Evolutionary conservation across 2,888 invertebrate species (phyloP).

Genomic region (Drosophila paracracens): DNA sequence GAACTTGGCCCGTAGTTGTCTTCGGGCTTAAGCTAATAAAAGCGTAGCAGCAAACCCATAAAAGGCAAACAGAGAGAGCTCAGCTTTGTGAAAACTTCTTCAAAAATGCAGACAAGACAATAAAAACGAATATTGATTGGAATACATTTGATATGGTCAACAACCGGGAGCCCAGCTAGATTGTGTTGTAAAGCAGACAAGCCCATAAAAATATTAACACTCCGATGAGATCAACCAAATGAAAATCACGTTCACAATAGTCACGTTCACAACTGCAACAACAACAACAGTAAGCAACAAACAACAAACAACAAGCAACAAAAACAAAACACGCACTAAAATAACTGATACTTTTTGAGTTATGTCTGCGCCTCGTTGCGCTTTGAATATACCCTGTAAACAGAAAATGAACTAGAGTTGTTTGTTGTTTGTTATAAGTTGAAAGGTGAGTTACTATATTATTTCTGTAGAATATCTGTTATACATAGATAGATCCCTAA

Average conservation of each 20-base stretch:
- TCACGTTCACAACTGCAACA: slow-evolving; percentile 59
- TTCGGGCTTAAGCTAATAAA: slow-evolving; percentile 47
- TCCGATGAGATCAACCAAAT: slow-evolving; percentile 38
- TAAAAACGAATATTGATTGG: slow-evolving; percentile 40
- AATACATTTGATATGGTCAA: slow-evolving; percentile 37
- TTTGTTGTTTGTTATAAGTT: not conserved
- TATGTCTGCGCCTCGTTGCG: slow-evolving; percentile 27
- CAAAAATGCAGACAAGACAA: slow-evolving; percentile 22
- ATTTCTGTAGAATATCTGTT: too few relatives aligned
- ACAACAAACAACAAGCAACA: not conserved
- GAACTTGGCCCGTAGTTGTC: slow-evolving; percentile 20
- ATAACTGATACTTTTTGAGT: slow-evolving; percentile 52
- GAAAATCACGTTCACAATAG: slow-evolving; percentile 59
- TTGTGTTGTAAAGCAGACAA: slow-evolving; percentile 18
- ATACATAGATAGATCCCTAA: not conserved
- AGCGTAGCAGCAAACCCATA: slow-evolving; percentile 30
- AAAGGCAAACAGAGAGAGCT: slow-evolving; percentile 13
- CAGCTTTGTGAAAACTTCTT: slow-evolving; percentile 23
- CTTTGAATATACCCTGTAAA: slow-evolving; percentile 19
- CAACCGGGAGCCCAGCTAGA: slow-evolving; percentile 23
- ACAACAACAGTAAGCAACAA: not conserved
- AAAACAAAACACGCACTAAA: slow-evolving; percentile 13
- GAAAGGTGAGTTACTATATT: not conserved
- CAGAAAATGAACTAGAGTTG: too few relatives aligned
- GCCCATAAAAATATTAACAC: slow-evolving; percentile 66